Evolutionary conservation across 2,113 vertebrate genomes (phyloP).

Genomic region (Jaculus jaculus): DNA sequence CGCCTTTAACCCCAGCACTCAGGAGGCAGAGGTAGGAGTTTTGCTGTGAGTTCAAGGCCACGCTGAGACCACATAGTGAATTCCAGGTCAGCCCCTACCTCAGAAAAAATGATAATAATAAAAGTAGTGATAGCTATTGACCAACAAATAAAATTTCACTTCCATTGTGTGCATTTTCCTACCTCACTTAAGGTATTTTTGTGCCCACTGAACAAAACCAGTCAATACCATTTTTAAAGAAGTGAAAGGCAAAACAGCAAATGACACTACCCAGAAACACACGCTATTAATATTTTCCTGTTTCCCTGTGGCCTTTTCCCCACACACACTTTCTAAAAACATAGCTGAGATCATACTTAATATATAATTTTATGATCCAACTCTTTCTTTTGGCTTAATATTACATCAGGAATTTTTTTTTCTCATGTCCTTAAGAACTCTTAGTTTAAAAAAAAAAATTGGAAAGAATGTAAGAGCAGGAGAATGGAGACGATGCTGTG

Average conservation of each 20-base stretch:
- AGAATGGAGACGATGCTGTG: too few relatives aligned
- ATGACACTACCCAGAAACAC: not conserved
- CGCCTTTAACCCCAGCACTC: too few relatives aligned
- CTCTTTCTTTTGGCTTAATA: conserved; percentile 27
- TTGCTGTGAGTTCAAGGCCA: too few relatives aligned
- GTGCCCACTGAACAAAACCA: not conserved
- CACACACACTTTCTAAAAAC: not conserved
- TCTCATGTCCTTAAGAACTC: conserved; percentile 33
- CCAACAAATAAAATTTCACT: not conserved
- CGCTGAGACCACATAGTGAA: too few relatives aligned
- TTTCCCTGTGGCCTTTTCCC: not conserved
- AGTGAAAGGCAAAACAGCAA: not conserved
- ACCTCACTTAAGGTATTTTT: not conserved
- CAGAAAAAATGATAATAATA: too few relatives aligned
- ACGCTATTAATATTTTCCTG: conserved; percentile 10
- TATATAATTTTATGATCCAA: conserved; percentile 43
- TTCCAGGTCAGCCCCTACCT: too few relatives aligned
- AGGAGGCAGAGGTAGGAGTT: too few relatives aligned
- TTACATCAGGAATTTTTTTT: conserved; percentile 7
- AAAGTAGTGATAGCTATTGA: not conserved
- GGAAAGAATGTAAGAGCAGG: not conserved
- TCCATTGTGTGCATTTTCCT: not conserved
- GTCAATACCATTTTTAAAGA: not conserved
- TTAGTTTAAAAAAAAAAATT: not conserved
- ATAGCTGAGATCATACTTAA: conserved; percentile 56